Percentiles rank a stretch among this genome's conserved stretches.
Conservation (phyloP, 2,113 vertebrate genomes). For the Anolis carolinensis region DNA sequence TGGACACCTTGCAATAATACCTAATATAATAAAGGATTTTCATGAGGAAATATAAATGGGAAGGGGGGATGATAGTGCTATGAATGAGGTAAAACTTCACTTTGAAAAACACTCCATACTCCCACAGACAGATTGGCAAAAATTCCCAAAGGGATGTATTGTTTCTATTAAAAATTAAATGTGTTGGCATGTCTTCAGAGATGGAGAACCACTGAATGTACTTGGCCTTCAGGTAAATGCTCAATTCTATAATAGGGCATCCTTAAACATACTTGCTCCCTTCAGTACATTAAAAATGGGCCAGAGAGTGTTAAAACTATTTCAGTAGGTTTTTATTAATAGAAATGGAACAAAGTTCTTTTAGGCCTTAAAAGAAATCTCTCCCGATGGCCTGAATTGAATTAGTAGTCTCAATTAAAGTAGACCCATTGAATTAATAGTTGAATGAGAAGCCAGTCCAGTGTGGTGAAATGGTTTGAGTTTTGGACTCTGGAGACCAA, state of each 20-base stretch:
- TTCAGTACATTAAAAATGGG: slow-evolving; percentile 45
- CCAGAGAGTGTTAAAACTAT: slow-evolving; percentile 39
- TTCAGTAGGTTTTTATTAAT: slow-evolving; percentile 54
- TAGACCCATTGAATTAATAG: too few relatives aligned
- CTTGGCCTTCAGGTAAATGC: slow-evolving; percentile 38
- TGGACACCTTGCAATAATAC: slow-evolving; percentile 22
- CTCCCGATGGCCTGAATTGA: neutral
- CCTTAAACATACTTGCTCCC: slow-evolving; percentile 42
- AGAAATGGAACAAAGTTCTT: slow-evolving; percentile 45
- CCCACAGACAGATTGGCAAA: slow-evolving; percentile 6
- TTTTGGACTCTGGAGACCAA: too few relatives aligned
- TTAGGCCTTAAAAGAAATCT: slow-evolving; percentile 49
- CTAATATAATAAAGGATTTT: slow-evolving; percentile 27
- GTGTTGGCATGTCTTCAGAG: slow-evolving; percentile 48
- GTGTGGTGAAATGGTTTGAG: too few relatives aligned
- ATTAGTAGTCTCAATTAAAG: too few relatives aligned
- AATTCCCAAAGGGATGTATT: slow-evolving; percentile 38
- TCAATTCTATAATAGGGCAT: neutral
- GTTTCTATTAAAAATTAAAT: slow-evolving; percentile 56
- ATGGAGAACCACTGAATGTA: slow-evolving; percentile 54
- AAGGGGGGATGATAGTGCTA: neutral
- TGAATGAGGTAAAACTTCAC: slow-evolving; percentile 47
- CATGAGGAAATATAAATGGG: slow-evolving; percentile 35
- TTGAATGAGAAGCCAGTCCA: too few relatives aligned
- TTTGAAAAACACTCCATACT: slow-evolving; percentile 45